Evolutionary conservation across 2,113 vertebrate species (phyloP), one percentile per base, ranked within the genome.

Genomic region (Oncorhynchus gorbuscha): DNA sequence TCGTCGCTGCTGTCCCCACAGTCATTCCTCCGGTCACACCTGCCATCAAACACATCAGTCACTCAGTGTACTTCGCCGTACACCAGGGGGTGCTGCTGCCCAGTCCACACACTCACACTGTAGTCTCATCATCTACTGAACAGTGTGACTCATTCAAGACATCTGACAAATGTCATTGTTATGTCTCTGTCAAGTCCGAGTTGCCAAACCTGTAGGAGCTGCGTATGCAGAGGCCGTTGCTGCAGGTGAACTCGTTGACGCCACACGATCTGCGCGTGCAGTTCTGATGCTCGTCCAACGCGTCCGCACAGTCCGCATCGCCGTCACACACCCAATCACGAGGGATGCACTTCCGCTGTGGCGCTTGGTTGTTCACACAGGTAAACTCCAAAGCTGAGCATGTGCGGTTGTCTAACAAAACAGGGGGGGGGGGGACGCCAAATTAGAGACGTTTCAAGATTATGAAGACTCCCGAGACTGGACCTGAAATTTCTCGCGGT

Each of bases 1-100:
- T 99, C 98, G 48, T 99, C 98, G 2, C 97, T 99, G 88, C 93
- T 93, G 89, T 99, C 98, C 1, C 97, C 98, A 51, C 98, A 99
- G 92, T 99, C 98, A n/a, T 97, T 97, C 14, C 93, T 93, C 0
- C 96, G 91, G 89, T 99, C 98, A 81, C 98, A 99, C 84, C 98
- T 99, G 87, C 45, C 45, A 64, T n/a, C n/a, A 72, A 35, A 20
- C 5, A 79, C 6, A 79, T 30, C 22, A 18, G 32, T 45, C 62
- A 22, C 28, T 11, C 67, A 71, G 45, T 5, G 18, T 35, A 3
- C 14, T 45, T 28, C 22, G 11, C 28, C 11, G 16, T 32, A 22
- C 51, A 76, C 77, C 51, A 64, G 55, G 35, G 55, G 72, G 66
- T 35, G 22, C 68, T 69, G 16, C 45, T 64, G 39, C 39, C 39